Percentiles rank a stretch among this genome's conserved stretches.
phyloP scores from a whole-genome alignment of 2,113 vertebrate genomes.

The Apteryx mantelli region DNA sequence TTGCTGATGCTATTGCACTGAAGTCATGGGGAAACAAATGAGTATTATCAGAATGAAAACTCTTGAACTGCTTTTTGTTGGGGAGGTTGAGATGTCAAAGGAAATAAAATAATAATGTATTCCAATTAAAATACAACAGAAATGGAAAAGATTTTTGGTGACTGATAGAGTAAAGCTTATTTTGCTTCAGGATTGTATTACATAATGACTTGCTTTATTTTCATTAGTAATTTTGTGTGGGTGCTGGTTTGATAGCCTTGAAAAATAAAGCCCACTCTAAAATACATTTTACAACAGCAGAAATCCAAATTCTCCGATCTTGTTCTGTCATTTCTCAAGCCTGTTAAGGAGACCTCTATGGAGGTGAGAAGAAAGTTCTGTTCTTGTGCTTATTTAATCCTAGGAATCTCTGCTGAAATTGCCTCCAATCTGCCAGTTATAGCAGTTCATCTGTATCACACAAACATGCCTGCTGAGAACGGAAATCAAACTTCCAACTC shows the following conservation, averaged over 20 bases:
- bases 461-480: conserved; percentile 29
- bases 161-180: background rate
- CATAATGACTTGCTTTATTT: background rate
- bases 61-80: background rate
- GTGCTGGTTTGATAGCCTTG: background rate
- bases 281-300: background rate
- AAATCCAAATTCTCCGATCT: background rate
- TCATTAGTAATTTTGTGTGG: background rate
- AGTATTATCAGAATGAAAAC: background rate
- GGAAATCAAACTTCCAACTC: conserved; percentile 50
- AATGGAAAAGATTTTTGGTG: background rate
- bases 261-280: background rate
- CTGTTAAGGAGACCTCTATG: background rate
- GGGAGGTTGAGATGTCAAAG: background rate
- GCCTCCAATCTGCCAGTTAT: conserved; percentile 31
- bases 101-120: background rate
- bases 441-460: background rate
- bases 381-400: background rate
- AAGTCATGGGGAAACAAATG: background rate
- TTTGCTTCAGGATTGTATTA: conserved; percentile 15
- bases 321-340: background rate
- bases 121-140: background rate
- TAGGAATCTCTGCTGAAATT: conserved; percentile 29
- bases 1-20: background rate
- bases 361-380: background rate